Base-by-base conservation (phyloP, 2,888 invertebrate genomes). In the Acrobasis consociella region DNA sequence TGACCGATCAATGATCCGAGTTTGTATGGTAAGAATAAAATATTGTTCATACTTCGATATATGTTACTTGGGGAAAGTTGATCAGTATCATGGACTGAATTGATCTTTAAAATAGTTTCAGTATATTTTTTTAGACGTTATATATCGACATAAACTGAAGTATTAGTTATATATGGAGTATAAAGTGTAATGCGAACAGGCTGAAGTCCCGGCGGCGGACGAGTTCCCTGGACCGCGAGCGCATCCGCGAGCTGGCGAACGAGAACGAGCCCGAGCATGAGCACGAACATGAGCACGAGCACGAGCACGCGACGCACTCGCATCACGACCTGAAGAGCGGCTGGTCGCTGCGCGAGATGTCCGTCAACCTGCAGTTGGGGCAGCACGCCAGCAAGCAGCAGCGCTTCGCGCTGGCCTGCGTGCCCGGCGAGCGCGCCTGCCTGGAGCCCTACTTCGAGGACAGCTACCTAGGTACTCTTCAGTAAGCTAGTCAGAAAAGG, bases 361-460 rank as follows among this genome's bases (percentile, higher is more conserved):
- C 86, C 0, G 63, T 83, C 2, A 77, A 72, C 52, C n/a, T 87
- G 38, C 71, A 73, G 15, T 71, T 85, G 11, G 76, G 76, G 2
- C 64, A 69, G 9, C 58, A 62, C 7, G 38, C 60, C 2, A 64
- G 63, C 1, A 71, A 69, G 49, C 69, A 69, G 49, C 69, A 66
- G 9, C 78, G 79, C 2, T 76, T 73, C 64, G 73, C 68, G 2
- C 69, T 91, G 38, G 80, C 77, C 0, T 67, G 64, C 51, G 75
- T 86, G 46, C 67, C 75, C 0, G 75, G 73, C 0, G 91, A 90
- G 67, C 65, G 67, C 7, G 80, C 80, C 58, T 93, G 93, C 63
- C 69, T 90, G 11, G 79, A 87, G 68, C 67, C 77, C 39, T 83
- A 81, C 70, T 84, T 81, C 49, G 83, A 83, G 0, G 93, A 93